phyloP scores from a whole-genome alignment of 2,888 invertebrate genomes.

The Prionchulus punctatus region DNA sequence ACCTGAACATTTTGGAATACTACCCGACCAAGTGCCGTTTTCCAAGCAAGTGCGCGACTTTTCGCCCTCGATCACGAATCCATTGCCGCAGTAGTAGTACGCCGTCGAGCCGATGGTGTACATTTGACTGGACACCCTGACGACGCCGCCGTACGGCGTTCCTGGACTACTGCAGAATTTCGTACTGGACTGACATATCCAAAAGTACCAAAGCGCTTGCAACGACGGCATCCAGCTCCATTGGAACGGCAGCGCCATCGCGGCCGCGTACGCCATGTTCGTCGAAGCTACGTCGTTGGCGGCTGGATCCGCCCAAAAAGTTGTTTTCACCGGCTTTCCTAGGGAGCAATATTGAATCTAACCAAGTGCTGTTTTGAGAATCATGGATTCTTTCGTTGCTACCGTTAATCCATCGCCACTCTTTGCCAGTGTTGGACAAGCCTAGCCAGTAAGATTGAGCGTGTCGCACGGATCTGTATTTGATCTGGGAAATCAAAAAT shows the following conservation, averaged over 20 bases:
- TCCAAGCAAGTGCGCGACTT: not conserved
- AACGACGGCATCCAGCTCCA: constrained; percentile 8
- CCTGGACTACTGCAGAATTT: constrained; percentile 12
- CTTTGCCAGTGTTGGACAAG: not conserved
- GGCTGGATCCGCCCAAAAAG: not conserved
- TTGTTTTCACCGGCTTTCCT: not conserved
- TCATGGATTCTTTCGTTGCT: not conserved
- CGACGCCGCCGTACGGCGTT: constrained; percentile 10
- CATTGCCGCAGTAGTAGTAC: constrained; percentile 11
- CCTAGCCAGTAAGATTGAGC: constrained; percentile 10
- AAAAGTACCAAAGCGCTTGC: constrained; percentile 5
- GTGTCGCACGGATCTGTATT: not conserved
- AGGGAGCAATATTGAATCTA: not conserved
- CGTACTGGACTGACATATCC: constrained; percentile 9
- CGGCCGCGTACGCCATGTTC: constrained; percentile 1
- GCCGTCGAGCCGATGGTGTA: constrained; percentile 10
- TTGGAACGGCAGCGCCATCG: not conserved
- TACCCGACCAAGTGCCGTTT: constrained; percentile 10
- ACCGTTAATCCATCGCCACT: constrained; percentile 7
- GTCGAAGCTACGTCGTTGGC: not conserved
- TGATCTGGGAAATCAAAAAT: not conserved
- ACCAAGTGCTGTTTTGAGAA: not conserved
- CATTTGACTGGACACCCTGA: constrained; percentile 10
- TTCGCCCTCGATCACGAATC: constrained; percentile 3
- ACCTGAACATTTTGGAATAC: constrained; percentile 8